Conservation (phyloP, 2,888 invertebrate genomes). For the Anthrax anthrax region DNA sequence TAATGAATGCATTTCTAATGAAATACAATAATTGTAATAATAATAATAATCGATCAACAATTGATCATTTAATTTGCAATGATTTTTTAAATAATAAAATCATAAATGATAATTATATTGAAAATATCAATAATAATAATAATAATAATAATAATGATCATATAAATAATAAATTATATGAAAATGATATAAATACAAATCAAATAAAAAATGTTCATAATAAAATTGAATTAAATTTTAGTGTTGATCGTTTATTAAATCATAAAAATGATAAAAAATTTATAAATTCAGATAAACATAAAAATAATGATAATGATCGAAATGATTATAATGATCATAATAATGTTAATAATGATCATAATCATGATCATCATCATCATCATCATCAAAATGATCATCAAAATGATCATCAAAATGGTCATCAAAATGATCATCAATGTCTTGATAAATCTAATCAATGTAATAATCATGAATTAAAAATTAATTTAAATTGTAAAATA, state of each 20-base stretch:
- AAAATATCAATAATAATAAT: background rate
- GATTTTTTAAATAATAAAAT: too few species aligned
- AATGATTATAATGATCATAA: background rate
- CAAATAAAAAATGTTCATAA: conserved; percentile 14
- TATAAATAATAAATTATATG: background rate
- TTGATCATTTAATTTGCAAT: background rate
- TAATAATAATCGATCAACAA: background rate
- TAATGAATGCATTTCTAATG: background rate
- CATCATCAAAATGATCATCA: too few species aligned
- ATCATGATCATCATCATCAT: background rate
- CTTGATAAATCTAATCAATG: too few species aligned
- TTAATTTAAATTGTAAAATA: background rate
- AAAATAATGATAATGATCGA: background rate
- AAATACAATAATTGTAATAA: background rate
- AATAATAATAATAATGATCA: background rate
- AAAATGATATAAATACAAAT: background rate
- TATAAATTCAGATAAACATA: background rate
- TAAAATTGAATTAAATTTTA: conserved; percentile 30
- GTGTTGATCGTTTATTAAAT: conserved; percentile 28
- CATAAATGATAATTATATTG: background rate
- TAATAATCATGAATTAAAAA: too few species aligned
- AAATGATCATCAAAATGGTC: too few species aligned
- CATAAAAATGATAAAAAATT: conserved; percentile 5
- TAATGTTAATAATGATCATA: background rate
- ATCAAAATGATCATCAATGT: too few species aligned